phyloP scores from a whole-genome alignment of 2,113 vertebrate species.

The Gallinago jamesoni region DNA sequence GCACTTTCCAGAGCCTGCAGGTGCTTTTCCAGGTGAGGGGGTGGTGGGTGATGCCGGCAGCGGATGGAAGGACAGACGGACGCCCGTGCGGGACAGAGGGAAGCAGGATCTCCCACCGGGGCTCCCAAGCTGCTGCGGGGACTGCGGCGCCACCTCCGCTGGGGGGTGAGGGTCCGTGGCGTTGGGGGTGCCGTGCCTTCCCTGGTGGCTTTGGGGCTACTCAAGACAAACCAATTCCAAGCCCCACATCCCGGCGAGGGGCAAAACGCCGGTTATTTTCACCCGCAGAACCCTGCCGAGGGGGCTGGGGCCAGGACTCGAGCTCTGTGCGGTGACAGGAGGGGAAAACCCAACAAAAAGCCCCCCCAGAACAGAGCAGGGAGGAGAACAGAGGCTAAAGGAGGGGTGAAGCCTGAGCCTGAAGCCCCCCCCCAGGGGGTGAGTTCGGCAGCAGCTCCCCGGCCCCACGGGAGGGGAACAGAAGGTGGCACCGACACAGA shows the following conservation, averaged over 20 bases:
- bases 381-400: background rate
- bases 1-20: background rate
- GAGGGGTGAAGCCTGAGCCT: background rate
- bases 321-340: accelerated
- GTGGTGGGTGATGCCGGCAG: background rate
- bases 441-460: background rate
- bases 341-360: background rate
- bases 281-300: background rate
- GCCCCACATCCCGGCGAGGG: accelerated
- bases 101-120: background rate
- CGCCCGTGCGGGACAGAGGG: background rate
- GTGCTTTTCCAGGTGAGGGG: background rate
- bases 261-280: accelerated
- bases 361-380: accelerated
- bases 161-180: background rate
- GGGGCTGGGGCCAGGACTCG: background rate
- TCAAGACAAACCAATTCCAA: accelerated
- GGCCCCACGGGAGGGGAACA: background rate
- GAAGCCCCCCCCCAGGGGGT: too few relatives aligned
- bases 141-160: accelerated
- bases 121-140: background rate
- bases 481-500: background rate
- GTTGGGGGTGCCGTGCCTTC: accelerated
- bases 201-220: background rate
- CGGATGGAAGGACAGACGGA: background rate